Percentiles rank a stretch among this genome's conserved stretches.
phyloP scores from a whole-genome alignment of 1,140 invertebrate species.

The Conus betulinus region DNA sequence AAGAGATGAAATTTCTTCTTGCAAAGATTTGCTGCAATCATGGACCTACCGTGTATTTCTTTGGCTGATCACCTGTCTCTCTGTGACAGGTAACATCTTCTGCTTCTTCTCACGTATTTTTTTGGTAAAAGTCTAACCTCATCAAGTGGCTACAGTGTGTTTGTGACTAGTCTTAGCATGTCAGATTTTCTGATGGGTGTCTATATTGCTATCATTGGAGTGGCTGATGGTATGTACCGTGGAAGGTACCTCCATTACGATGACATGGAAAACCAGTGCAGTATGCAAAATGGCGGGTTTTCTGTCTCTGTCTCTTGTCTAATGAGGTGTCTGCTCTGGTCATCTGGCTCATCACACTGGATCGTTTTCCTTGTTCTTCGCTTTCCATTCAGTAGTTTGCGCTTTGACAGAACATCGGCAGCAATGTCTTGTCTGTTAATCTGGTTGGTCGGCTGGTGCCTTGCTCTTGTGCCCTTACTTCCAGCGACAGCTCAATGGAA shows the following conservation, averaged over 20 bases:
- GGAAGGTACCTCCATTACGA: conserved; percentile 53
- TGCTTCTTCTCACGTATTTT: conserved; percentile 30
- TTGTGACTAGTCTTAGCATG: conserved; percentile 50
- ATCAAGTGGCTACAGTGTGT: conserved; percentile 46
- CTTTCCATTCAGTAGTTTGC: conserved; percentile 6
- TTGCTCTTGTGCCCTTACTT: conserved; percentile 26
- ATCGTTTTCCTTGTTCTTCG: too few species aligned
- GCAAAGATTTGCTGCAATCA: too few species aligned
- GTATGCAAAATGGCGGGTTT: background rate
- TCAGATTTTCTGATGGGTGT: conserved; percentile 37
- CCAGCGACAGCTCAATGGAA: conserved; percentile 26
- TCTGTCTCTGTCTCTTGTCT: too few species aligned
- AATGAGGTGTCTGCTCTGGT: too few species aligned
- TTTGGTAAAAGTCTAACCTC: conserved; percentile 33
- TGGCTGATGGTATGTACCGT: conserved; percentile 16
- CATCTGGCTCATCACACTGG: too few species aligned
- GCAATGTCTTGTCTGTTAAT: conserved; percentile 18
- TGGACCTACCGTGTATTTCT: conserved; percentile 25
- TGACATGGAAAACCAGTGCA: conserved; percentile 14
- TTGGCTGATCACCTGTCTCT: conserved; percentile 46
- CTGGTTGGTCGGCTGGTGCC: conserved; percentile 1
- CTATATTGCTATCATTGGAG: conserved; percentile 16
- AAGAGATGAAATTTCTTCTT: conserved; percentile 39
- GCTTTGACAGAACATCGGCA: conserved; percentile 25
- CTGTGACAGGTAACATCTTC: conserved; percentile 50